Evolutionary conservation across 2,888 invertebrate genomes (phyloP).

Genomic region (Myopa testacea): DNA sequence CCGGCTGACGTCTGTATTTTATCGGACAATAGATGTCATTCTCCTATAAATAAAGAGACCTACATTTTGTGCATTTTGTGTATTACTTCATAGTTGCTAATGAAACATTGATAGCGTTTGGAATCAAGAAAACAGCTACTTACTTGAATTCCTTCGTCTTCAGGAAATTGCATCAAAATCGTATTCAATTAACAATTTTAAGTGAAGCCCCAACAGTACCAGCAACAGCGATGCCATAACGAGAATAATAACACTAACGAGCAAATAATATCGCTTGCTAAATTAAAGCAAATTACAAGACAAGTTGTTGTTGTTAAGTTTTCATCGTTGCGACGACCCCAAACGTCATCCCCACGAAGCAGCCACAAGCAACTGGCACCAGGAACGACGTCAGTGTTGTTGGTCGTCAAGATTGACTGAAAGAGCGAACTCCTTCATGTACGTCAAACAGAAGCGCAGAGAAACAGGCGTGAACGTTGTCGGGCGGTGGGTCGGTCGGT

Average conservation of each 20-base stretch:
- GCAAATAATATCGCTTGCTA: constrained; percentile 24
- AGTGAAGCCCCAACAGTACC: constrained; percentile 2
- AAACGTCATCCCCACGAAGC: constrained; percentile 10
- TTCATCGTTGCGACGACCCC: constrained; percentile 16
- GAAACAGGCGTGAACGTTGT: neutral
- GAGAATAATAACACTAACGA: constrained; percentile 1
- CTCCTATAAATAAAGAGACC: too few species aligned
- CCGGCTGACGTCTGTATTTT: too few species aligned
- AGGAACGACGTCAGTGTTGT: neutral
- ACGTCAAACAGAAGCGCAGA: neutral
- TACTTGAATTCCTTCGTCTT: too few species aligned
- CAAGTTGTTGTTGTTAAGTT: constrained; percentile 32
- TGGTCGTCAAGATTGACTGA: too few species aligned
- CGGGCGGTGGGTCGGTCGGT: too few species aligned
- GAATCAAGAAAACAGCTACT: too few species aligned
- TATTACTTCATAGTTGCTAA: too few species aligned
- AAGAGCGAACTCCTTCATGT: neutral
- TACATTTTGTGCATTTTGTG: too few species aligned
- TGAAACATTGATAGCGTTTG: too few species aligned
- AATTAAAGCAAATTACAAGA: constrained; percentile 33
- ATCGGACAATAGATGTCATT: too few species aligned
- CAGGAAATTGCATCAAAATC: neutral
- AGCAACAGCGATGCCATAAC: neutral
- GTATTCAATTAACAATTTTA: constrained; percentile 21
- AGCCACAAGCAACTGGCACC: too few species aligned